phyloP scores from a whole-genome alignment of 2,797 vertebrate species.

The Limnodromus scolopaceus region DNA sequence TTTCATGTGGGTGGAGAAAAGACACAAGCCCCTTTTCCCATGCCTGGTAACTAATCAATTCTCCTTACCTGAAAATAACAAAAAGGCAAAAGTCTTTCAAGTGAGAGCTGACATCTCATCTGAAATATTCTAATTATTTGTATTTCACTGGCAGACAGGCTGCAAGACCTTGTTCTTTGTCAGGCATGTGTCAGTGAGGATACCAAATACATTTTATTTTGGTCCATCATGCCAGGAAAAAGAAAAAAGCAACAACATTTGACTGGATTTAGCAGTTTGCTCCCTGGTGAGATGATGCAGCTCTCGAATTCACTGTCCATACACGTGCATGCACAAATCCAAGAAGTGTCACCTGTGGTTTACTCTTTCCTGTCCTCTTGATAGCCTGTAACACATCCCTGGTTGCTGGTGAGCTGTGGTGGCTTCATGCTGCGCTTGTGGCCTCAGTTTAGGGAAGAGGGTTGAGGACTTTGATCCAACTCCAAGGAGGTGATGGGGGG shows the following conservation, averaged over 20 bases:
- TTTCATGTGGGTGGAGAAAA: background rate
- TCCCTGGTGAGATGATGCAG: background rate
- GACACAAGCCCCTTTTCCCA: background rate
- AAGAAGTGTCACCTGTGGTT: background rate
- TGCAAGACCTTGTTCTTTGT: background rate
- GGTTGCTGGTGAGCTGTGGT: background rate
- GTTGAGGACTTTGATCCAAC: background rate
- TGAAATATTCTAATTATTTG: background rate
- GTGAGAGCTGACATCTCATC: background rate
- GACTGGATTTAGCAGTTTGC: background rate
- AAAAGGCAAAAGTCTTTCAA: background rate
- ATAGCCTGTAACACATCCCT: background rate
- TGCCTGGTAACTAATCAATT: background rate
- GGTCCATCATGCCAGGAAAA: background rate
- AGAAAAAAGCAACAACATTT: background rate
- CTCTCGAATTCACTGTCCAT: background rate
- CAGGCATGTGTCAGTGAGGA: background rate
- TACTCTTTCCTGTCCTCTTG: background rate
- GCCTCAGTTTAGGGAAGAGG: background rate
- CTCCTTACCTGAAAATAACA: background rate
- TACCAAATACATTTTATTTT: background rate
- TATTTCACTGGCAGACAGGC: background rate
- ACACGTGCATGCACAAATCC: fast-evolving
- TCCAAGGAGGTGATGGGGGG: background rate
- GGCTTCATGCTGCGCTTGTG: background rate